Evolutionary conservation across 2,888 invertebrate genomes (phyloP).

Genomic region (Nomada fabriciana): DNA sequence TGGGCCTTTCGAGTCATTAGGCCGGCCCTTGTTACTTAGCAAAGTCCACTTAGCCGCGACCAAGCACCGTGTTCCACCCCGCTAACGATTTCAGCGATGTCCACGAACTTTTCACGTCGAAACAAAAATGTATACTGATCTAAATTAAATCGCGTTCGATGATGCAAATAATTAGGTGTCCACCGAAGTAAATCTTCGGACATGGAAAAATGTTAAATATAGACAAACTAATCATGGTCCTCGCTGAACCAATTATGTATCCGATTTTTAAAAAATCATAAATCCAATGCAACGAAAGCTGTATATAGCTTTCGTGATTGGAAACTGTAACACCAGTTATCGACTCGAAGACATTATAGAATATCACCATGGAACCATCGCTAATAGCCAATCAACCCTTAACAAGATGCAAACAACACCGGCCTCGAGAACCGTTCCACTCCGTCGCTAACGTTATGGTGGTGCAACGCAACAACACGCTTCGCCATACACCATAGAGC

Average conservation of each 20-base stretch:
- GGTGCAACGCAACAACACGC: slow-evolving; percentile 76
- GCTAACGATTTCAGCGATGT: slow-evolving; percentile 61
- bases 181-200: too few relatives aligned
- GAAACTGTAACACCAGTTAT: slow-evolving; percentile 9
- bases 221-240: too few relatives aligned
- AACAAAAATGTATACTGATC: slow-evolving; percentile 35
- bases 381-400: slow-evolving; percentile 58
- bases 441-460: slow-evolving; percentile 77
- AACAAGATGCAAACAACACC: slow-evolving; percentile 62
- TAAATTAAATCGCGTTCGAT: too few relatives aligned
- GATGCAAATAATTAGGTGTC: too few relatives aligned
- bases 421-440: slow-evolving; percentile 74
- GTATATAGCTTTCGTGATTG: neutral
- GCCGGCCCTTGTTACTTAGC: slow-evolving; percentile 82
- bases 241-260: too few relatives aligned
- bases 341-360: neutral
- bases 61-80: slow-evolving; percentile 51
- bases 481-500: slow-evolving; percentile 82
- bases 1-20: slow-evolving; percentile 84
- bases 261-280: too few relatives aligned
- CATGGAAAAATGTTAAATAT: too few relatives aligned
- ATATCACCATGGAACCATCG: slow-evolving; percentile 47
- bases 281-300: too few relatives aligned
- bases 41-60: slow-evolving; percentile 77
- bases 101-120: slow-evolving; percentile 40